phyloP scores from a whole-genome alignment of 2,888 invertebrate genomes.

The Lochmaea capreae region DNA sequence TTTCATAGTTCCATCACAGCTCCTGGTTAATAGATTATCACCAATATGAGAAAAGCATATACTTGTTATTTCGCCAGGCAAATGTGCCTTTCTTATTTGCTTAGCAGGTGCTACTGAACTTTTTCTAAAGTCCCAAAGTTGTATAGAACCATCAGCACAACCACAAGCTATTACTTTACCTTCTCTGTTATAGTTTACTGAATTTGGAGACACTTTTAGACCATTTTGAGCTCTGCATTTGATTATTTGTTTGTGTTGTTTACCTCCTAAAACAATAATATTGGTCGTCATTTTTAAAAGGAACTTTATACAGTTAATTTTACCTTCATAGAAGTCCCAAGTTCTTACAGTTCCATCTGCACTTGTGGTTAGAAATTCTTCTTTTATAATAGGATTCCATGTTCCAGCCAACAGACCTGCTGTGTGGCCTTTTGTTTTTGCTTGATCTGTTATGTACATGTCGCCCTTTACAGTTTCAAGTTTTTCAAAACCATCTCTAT shows the following conservation, averaged over 20 bases:
- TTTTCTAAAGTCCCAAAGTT: constrained; percentile 96
- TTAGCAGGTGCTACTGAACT: constrained; percentile 89
- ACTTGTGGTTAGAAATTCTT: constrained; percentile 95
- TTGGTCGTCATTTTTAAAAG: background rate
- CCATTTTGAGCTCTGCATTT: constrained; percentile 91
- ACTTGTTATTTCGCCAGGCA: constrained; percentile 84
- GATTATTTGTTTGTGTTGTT: constrained; percentile 84
- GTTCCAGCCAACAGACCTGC: constrained; percentile 88
- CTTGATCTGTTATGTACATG: constrained; percentile 92
- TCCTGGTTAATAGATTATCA: constrained; percentile 80
- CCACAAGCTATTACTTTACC: constrained; percentile 88
- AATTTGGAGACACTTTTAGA: constrained; percentile 84
- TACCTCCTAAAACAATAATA: constrained; percentile 67
- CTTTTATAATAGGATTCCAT: constrained; percentile 92
- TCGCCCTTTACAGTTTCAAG: constrained; percentile 89
- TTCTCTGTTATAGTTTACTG: constrained; percentile 75
- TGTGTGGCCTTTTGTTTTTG: constrained; percentile 91
- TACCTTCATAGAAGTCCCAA: constrained; percentile 81
- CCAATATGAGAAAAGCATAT: constrained; percentile 91
- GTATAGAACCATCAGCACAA: constrained; percentile 94
- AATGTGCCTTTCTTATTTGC: constrained; percentile 83
- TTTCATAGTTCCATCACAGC: constrained; percentile 94
- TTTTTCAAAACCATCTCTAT: constrained; percentile 91
- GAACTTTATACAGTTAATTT: background rate
- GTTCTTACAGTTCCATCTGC: constrained; percentile 93